These are phyloP conservation scores for Halichoerus grypus DNA, from an alignment of 2,113 vertebrate genomes.

Conservation along the genomic window DNA sequence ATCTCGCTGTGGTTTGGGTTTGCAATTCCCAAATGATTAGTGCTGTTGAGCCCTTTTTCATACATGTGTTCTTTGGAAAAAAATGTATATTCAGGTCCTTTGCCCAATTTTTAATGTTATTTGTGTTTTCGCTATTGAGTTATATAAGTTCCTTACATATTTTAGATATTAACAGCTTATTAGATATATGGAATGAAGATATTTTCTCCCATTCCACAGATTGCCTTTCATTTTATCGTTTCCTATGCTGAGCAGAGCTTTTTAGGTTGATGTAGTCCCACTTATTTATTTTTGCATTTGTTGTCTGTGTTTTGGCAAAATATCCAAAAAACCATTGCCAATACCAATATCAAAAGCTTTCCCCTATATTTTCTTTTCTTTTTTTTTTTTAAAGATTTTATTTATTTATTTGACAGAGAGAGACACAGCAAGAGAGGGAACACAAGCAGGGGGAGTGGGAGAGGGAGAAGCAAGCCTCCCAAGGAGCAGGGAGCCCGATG, in stretches of 20 bases:
- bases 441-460: no score
- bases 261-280: neutral
- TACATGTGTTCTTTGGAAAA: neutral
- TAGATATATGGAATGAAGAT: neutral
- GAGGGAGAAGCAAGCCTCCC: no score
- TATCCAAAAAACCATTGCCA: neutral
- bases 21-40: neutral
- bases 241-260: neutral
- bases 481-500: no score
- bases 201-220: neutral
- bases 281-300: slow-evolving; percentile 23
- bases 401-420: no score
- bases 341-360: neutral
- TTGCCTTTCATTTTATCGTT: neutral
- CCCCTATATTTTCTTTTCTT: neutral
- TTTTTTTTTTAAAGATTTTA: no score
- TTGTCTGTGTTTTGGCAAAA: neutral
- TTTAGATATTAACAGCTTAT: neutral
- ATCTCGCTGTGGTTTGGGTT: neutral
- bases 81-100: neutral
- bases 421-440: no score
- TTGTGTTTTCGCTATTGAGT: neutral
- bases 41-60: neutral
- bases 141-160: neutral
- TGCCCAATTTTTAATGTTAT: neutral